Percentiles rank a stretch among this genome's conserved stretches.
phyloP scores from a whole-genome alignment of 2,888 invertebrate species.

The Parnassius glacialis region DNA sequence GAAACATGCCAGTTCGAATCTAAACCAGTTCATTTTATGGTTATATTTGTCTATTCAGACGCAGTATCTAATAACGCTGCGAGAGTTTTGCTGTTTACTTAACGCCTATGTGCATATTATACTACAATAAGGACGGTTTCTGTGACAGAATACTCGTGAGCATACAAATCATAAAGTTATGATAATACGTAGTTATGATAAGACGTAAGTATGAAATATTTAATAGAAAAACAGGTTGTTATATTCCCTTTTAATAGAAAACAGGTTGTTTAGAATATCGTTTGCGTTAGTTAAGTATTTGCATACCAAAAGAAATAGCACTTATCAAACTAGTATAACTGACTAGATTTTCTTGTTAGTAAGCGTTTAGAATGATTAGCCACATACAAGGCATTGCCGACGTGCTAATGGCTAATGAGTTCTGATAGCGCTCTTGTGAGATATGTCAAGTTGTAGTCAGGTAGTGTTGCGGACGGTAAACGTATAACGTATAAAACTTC shows the following conservation, averaged over 20 bases:
- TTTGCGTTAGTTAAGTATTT: slow-evolving; percentile 13
- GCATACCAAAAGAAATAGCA: slow-evolving; percentile 15
- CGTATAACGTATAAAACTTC: no score
- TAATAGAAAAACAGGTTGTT: not conserved
- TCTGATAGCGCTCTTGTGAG: slow-evolving; percentile 2
- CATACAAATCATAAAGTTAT: not conserved
- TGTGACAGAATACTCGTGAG: not conserved
- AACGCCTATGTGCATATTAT: no score
- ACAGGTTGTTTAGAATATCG: slow-evolving; percentile 16
- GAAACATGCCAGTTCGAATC: no score
- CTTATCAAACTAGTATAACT: slow-evolving; percentile 2
- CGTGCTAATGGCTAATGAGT: slow-evolving; percentile 4
- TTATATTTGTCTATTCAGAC: no score
- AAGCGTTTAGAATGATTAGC: slow-evolving; percentile 22
- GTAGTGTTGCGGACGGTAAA: no score
- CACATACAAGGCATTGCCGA: not conserved
- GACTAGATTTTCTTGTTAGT: slow-evolving; percentile 16
- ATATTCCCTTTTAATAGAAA: slow-evolving; percentile 5
- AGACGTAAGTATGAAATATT: not conserved
- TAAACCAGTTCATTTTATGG: no score
- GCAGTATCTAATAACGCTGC: no score
- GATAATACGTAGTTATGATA: not conserved
- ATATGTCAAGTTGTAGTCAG: not conserved
- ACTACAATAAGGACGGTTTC: no score
- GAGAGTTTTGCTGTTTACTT: no score